phyloP scores from a whole-genome alignment of 2,888 invertebrate genomes.

The Brachynemurus nebulosus region DNA sequence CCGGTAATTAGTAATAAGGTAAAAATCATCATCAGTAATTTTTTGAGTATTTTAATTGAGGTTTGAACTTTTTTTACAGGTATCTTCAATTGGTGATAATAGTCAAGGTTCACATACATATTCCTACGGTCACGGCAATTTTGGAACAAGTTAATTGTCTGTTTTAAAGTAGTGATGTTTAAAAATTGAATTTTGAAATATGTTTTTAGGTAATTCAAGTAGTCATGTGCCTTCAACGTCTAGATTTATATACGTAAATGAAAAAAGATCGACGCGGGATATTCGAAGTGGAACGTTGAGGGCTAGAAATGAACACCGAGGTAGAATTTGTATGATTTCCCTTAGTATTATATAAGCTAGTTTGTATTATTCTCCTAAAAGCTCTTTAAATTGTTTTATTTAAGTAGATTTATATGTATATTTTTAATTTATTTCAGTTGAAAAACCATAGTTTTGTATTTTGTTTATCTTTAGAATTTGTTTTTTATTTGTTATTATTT shows the following conservation, averaged over 20 bases:
- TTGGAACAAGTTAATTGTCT: conserved; percentile 12
- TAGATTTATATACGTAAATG: conserved; percentile 30
- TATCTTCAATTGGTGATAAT: conserved; percentile 32
- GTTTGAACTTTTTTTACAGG: conserved; percentile 20
- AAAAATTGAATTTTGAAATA: background rate
- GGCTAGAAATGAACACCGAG: conserved; percentile 31
- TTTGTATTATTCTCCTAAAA: no score
- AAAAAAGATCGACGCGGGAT: conserved; percentile 26
- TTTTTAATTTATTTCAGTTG: conserved; percentile 4
- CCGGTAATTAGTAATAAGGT: conserved; percentile 31
- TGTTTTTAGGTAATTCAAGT: conserved; percentile 18
- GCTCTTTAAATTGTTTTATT: background rate
- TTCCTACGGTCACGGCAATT: conserved; percentile 13
- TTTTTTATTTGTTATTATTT: conserved; percentile 15
- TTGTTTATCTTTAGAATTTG: conserved; percentile 12
- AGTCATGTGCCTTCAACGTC: conserved; percentile 22
- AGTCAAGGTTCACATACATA: conserved; percentile 30
- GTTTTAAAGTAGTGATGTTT: background rate
- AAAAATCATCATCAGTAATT: conserved; percentile 14
- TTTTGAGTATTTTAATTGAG: background rate
- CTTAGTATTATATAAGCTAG: no score
- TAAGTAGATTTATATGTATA: no score
- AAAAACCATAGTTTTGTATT: conserved; percentile 7
- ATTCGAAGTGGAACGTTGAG: conserved; percentile 24
- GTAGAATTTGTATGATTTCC: conserved; percentile 20